Conservation (phyloP, 2,797 vertebrate species). For the Crenichthys baileyi region DNA sequence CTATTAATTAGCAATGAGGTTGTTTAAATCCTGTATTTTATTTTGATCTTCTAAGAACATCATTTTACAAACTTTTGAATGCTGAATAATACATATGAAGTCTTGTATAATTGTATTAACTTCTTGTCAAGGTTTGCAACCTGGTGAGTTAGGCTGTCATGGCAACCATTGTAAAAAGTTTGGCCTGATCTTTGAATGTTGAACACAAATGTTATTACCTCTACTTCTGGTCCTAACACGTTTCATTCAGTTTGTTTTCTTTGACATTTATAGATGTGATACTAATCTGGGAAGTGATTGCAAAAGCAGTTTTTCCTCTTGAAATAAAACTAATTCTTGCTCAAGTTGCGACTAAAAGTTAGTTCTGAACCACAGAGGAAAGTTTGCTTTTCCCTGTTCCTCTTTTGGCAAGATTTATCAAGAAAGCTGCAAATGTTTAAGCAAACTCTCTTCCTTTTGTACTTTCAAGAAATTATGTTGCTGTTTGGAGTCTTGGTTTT, state of each 20-base stretch:
- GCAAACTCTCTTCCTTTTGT: too few relatives aligned
- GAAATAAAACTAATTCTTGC: not conserved
- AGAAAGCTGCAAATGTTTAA: not conserved
- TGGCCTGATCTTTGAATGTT: not conserved
- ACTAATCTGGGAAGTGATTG: not conserved
- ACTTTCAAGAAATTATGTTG: too few relatives aligned
- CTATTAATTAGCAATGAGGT: not conserved
- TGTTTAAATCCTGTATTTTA: not conserved
- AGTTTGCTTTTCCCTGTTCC: not conserved
- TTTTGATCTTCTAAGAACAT: not conserved
- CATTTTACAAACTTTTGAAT: not conserved
- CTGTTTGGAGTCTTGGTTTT: not conserved
- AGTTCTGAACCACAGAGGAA: not conserved
- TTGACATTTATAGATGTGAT: not conserved
- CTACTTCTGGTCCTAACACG: not conserved
- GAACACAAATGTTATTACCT: not conserved
- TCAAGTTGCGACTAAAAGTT: not conserved
- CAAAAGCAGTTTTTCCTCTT: not conserved
- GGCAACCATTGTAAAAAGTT: not conserved
- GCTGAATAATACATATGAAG: not conserved
- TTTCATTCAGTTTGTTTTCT: not conserved
- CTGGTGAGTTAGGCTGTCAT: not conserved
- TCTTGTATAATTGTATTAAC: not conserved
- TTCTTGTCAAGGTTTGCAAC: not conserved
- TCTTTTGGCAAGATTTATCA: not conserved